phyloP scores from a whole-genome alignment of 2,888 invertebrate species.

The Nomada fabriciana region DNA sequence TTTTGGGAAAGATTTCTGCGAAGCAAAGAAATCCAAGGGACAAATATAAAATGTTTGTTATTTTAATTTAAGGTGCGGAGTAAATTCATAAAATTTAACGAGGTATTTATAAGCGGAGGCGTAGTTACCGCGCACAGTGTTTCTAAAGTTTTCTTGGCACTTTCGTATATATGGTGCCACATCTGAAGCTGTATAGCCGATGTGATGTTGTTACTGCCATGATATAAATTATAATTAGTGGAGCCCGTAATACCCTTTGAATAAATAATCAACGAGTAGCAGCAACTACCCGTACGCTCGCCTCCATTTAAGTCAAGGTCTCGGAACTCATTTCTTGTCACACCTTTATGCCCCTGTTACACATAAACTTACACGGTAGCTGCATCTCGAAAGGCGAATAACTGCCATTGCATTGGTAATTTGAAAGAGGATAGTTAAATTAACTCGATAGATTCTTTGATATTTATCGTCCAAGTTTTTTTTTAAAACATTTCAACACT shows the following conservation, averaged over 20 bases:
- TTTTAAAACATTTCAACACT: too few species aligned
- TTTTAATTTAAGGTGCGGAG: neutral
- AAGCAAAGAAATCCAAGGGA: neutral
- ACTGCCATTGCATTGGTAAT: slow-evolving; percentile 5
- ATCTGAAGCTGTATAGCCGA: slow-evolving; percentile 67
- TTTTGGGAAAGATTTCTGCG: neutral
- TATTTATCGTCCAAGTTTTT: too few species aligned
- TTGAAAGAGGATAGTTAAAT: neutral
- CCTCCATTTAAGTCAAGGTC: slow-evolving; percentile 75
- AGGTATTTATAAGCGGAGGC: slow-evolving; percentile 37
- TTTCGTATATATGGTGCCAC: slow-evolving; percentile 47
- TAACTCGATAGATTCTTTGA: neutral
- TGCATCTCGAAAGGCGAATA: slow-evolving; percentile 23
- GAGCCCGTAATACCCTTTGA: slow-evolving; percentile 82
- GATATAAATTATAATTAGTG: slow-evolving; percentile 83
- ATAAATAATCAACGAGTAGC: slow-evolving; percentile 80
- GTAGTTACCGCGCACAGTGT: slow-evolving; percentile 21
- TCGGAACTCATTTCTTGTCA: slow-evolving; percentile 73
- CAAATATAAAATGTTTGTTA: neutral
- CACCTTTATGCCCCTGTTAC: slow-evolving; percentile 67
- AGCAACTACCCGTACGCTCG: slow-evolving; percentile 73
- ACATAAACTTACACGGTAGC: slow-evolving; percentile 60
- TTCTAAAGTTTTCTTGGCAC: slow-evolving; percentile 55
- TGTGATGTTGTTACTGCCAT: slow-evolving; percentile 78
- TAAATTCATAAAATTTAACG: neutral